A percentile compares a stretch with the other conserved stretches of the same genome.
Conservation (phyloP, 1,140 invertebrate genomes). For the Panulirus ornatus region DNA sequence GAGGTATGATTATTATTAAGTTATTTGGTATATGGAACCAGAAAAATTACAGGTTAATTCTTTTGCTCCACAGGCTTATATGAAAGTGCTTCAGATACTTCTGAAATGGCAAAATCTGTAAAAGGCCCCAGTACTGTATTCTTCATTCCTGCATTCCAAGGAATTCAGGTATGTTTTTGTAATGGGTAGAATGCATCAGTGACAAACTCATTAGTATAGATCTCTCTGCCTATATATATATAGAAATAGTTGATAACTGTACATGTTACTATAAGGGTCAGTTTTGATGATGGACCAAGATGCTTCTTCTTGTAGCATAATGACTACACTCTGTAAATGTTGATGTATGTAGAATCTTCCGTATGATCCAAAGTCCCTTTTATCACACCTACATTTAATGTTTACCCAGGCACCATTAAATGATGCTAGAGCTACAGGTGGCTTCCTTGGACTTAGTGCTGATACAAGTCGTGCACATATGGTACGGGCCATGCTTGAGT, state of each 20-base stretch:
- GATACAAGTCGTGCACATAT: conserved; percentile 89
- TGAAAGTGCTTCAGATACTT: conserved; percentile 84
- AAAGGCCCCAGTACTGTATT: conserved; percentile 88
- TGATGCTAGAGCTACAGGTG: conserved; percentile 88
- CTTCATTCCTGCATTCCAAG: conserved; percentile 95
- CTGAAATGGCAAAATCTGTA: conserved; percentile 85
- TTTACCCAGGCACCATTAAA: conserved; percentile 81
- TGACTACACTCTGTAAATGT: too few relatives aligned
- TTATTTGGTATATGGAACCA: too few relatives aligned
- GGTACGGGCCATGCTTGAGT: conserved; percentile 90
- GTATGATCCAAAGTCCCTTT: background rate
- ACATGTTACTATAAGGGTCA: background rate
- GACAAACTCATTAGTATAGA: background rate
- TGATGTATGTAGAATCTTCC: background rate
- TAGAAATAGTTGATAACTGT: too few relatives aligned
- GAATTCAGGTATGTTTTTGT: conserved; percentile 83
- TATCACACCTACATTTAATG: background rate
- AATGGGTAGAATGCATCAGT: background rate
- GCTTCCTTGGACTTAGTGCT: conserved; percentile 91
- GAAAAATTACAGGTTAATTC: too few relatives aligned
- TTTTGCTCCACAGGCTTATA: conserved; percentile 88
- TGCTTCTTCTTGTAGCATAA: background rate
- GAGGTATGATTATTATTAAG: too few relatives aligned
- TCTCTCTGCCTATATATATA: too few relatives aligned
- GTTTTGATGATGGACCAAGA: background rate